A percentile compares a stretch with the other conserved stretches of the same genome.
Conservation (phyloP, 2,888 invertebrate species). For the Acholoe squamosa region DNA sequence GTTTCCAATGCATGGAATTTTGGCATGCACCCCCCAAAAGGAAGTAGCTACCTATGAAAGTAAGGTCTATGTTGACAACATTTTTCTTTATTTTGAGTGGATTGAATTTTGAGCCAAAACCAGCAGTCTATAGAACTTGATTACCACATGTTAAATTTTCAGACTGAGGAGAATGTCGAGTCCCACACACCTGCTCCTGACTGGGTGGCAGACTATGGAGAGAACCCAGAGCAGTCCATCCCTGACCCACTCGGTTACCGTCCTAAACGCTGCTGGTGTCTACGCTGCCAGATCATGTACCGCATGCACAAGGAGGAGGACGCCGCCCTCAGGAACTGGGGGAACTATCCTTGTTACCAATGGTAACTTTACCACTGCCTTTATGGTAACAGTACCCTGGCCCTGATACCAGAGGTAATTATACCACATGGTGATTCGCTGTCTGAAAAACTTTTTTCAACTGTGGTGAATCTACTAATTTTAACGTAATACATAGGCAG, state of each 20-base stretch:
- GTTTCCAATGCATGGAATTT: not conserved
- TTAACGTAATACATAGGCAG: too few relatives aligned
- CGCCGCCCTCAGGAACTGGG: conserved; percentile 62
- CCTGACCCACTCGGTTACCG: conserved; percentile 58
- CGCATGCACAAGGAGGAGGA: conserved; percentile 64
- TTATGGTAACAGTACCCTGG: conserved; percentile 63
- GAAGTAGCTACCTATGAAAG: not conserved
- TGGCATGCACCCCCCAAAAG: not conserved
- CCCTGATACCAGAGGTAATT: conserved; percentile 66
- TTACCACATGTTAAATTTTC: not conserved
- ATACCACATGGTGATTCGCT: too few relatives aligned
- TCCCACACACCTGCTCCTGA: conserved; percentile 54
- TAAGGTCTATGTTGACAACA: not conserved
- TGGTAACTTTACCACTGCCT: conserved; percentile 63
- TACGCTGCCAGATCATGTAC: conserved; percentile 68
- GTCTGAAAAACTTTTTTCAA: too few relatives aligned
- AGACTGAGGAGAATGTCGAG: not conserved
- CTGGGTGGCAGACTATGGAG: conserved; percentile 59
- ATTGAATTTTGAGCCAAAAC: not conserved
- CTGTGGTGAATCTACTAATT: too few relatives aligned
- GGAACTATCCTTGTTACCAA: conserved; percentile 67
- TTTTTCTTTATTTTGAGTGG: not conserved
- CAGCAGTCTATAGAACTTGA: not conserved
- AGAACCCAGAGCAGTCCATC: not conserved
- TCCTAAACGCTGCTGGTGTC: conserved; percentile 67